Base-by-base conservation (phyloP, 2,113 vertebrate genomes). In the Scatophagus argus region DNA sequence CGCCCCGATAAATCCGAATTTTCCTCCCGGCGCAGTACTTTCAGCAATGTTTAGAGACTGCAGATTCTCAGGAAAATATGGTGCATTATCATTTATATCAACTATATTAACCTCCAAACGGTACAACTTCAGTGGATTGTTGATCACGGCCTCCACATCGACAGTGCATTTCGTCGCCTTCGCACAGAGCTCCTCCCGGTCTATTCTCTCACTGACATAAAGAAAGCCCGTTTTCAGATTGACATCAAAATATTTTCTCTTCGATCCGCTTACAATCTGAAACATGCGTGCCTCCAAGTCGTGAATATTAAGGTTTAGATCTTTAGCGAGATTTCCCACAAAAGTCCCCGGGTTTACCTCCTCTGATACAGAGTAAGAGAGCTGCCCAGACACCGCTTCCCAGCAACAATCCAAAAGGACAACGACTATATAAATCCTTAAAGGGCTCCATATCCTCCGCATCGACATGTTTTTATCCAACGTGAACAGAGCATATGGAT, bases 71-170 rank as follows among this genome's bases (percentile, higher is more conserved):
- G 74, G 14, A 43, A 94, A 94, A 75, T 46, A 25, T 0, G 93
- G 93, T 0, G 91, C 56, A 60, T 93, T 92, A 43, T 93, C 92
- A 34, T 94, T 94, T 21, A 93, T 77, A 44, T 94, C 92, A 2
- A 80, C n/a, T 55, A 94, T 64, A 39, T 77, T 87, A 7, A 94
- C 52, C 63, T 92, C 85, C 9, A 92, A 29, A 19, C 90, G 85
- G 27, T 92, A 83, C 2, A 93, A 81, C 47, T 87, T 77, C 39
- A 93, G 36, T 2, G 93, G 92, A 7, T 76, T 60, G 36, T 88
- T 88, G 8, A 88, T 62, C 17, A 93, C 84, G 0, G 91, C 89
- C 21, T 93, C 89, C 19, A 92, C 46, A 27, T 59, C 79, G 13
- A 93, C 38, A 1, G 83, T 61, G 27, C 92, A 92, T 73, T 47